phyloP scores from a whole-genome alignment of 2,888 invertebrate genomes.

The Octonoba sinensis region DNA sequence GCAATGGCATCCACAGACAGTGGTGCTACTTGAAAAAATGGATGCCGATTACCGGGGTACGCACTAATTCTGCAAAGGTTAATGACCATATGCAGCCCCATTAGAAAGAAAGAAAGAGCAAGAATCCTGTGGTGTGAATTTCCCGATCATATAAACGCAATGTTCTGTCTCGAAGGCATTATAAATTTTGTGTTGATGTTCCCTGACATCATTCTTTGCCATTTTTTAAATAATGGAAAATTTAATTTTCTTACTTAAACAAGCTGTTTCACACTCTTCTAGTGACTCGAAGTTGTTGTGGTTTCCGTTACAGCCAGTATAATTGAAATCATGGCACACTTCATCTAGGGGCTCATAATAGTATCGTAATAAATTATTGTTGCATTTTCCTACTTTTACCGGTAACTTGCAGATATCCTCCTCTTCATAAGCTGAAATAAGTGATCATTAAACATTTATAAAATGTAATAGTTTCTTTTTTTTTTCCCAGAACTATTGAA shows the following conservation, averaged over 20 bases:
- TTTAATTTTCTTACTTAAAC: constrained; percentile 17
- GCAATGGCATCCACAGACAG: no score
- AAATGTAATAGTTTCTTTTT: neutral
- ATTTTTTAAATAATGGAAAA: neutral
- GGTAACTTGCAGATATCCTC: neutral
- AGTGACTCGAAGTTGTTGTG: constrained; percentile 20
- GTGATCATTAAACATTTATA: neutral
- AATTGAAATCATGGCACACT: constrained; percentile 10
- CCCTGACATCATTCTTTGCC: no score
- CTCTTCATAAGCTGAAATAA: neutral
- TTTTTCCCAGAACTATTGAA: no score
- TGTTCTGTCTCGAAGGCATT: no score
- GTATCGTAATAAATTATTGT: neutral
- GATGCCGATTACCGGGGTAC: no score
- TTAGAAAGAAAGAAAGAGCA: no score
- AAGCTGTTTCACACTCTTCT: constrained; percentile 13
- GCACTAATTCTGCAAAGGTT: no score
- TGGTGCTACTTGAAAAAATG: no score
- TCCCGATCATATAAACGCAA: no score
- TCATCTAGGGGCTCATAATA: constrained; percentile 6
- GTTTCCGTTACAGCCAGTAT: constrained; percentile 29
- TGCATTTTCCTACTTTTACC: constrained; percentile 15
- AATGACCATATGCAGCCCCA: no score
- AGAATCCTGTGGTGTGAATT: no score
- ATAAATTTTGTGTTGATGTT: no score